Evolutionary conservation across 2,797 vertebrate species (phyloP).

Genomic region (Australoheros facetus): DNA sequence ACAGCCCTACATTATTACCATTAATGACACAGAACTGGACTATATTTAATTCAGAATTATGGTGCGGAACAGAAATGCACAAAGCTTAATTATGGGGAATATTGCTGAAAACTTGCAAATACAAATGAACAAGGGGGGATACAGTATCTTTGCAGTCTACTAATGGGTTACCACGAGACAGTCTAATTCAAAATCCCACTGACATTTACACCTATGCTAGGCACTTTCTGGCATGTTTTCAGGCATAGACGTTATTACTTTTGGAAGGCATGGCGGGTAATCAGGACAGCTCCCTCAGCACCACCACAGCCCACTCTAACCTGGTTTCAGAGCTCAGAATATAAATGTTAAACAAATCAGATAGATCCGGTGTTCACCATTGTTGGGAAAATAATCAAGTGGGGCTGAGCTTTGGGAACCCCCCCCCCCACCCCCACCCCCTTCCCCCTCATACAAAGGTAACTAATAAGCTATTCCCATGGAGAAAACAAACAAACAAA

Average conservation of each 20-base stretch:
- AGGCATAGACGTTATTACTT: neutral
- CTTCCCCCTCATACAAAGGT: neutral
- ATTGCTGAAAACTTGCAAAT: neutral
- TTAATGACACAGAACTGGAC: neutral
- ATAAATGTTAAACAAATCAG: neutral
- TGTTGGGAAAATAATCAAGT: neutral
- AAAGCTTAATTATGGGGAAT: neutral
- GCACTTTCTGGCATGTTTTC: neutral
- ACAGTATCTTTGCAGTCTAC: neutral
- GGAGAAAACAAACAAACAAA: neutral
- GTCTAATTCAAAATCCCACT: neutral
- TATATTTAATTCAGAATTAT: conserved; percentile 19
- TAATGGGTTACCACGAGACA: neutral
- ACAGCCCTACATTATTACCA: neutral
- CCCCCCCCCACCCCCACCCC: too few species aligned
- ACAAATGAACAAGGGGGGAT: neutral
- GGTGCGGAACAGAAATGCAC: neutral
- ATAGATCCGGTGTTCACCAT: neutral
- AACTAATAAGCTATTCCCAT: neutral
- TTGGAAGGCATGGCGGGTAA: neutral
- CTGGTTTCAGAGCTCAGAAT: conserved; percentile 1
- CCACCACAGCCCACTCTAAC: neutral
- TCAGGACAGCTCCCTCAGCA: neutral
- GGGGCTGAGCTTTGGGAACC: neutral
- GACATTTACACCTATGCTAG: neutral